Conservation (phyloP, 2,888 invertebrate genomes). For the Chorisops tibialis region DNA sequence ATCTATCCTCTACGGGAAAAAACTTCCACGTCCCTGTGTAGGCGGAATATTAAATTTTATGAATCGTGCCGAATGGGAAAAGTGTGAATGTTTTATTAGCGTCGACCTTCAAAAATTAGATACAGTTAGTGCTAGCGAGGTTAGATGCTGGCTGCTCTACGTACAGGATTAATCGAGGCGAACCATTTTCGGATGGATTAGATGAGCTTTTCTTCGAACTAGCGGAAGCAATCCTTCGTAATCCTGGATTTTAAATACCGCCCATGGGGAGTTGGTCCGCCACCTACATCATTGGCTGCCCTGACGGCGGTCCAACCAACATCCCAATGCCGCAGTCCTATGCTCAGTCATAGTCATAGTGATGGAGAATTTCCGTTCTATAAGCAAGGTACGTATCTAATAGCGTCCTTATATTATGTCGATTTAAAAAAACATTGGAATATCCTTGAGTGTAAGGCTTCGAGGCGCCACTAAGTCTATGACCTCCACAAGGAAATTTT, state of each 20-base stretch:
- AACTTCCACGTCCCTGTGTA: too few species aligned
- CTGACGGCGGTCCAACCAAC: conserved; percentile 41
- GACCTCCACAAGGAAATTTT: background rate
- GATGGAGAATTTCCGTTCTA: conserved; percentile 82
- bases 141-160: too few species aligned
- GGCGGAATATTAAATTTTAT: too few species aligned
- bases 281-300: conserved; percentile 41
- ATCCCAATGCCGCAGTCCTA: conserved; percentile 66
- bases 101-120: too few species aligned
- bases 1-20: too few species aligned
- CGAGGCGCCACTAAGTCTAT: conserved; percentile 9
- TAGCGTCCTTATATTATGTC: background rate
- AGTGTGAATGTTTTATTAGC: too few species aligned
- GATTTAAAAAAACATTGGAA: background rate
- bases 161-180: too few species aligned
- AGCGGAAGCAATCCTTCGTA: background rate
- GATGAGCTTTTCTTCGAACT: too few species aligned
- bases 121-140: too few species aligned
- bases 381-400: conserved; percentile 62
- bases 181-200: too few species aligned
- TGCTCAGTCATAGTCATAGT: conserved; percentile 81
- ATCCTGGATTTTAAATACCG: conserved; percentile 38
- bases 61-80: too few species aligned
- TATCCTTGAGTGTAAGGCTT: background rate
- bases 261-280: conserved; percentile 53